phyloP scores from a whole-genome alignment of 2,113 vertebrate species.

The Xiphophorus maculatus region DNA sequence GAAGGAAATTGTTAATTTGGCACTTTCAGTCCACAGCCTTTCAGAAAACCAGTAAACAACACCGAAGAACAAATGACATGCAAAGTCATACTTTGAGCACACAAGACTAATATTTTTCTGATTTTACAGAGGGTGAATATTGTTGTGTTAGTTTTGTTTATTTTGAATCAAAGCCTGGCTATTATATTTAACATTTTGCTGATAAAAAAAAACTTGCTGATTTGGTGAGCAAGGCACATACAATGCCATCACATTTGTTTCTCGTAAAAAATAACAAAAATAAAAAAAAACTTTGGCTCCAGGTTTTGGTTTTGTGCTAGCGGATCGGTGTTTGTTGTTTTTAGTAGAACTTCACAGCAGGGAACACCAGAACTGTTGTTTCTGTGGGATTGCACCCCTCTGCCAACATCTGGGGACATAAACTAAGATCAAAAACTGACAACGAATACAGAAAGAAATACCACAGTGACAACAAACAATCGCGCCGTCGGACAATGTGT shows the following conservation, averaged over 20 bases:
- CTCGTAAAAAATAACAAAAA: not conserved
- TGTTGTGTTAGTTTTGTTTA: not conserved
- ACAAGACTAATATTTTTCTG: not conserved
- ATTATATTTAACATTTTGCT: not conserved
- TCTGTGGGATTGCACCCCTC: slow-evolving; percentile 56
- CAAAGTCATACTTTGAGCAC: not conserved
- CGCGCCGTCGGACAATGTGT: slow-evolving; percentile 41
- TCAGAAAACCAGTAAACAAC: not conserved
- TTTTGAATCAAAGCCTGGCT: not conserved
- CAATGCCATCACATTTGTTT: not conserved
- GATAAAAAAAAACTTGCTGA: not conserved
- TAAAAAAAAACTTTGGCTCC: not conserved
- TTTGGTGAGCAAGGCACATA: not conserved
- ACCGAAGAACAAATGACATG: not conserved
- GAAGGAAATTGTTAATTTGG: not conserved
- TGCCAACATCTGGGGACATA: slow-evolving; percentile 71
- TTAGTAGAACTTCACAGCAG: slow-evolving; percentile 45
- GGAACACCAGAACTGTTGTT: slow-evolving; percentile 53
- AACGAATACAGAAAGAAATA: slow-evolving; percentile 56
- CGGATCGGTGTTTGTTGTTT: slow-evolving; percentile 57
- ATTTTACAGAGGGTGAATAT: not conserved
- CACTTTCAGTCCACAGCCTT: too few relatives aligned
- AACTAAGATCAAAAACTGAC: slow-evolving; percentile 66
- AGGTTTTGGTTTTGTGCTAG: slow-evolving; percentile 11
- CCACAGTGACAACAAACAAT: slow-evolving; percentile 63